Base-by-base conservation (phyloP, 2,888 invertebrate genomes). In the Cybosia mesomella region DNA sequence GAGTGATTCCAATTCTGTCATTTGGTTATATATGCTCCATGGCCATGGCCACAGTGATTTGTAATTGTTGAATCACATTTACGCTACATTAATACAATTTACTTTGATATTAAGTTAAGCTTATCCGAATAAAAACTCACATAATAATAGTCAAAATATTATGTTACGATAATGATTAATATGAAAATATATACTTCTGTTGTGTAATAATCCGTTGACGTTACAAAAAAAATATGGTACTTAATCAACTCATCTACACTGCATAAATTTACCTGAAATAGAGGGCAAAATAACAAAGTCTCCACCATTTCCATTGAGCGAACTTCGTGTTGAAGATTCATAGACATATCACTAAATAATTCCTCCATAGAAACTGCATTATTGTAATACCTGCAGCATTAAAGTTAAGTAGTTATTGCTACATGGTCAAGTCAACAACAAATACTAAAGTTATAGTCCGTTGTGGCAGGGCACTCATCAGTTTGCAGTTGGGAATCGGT, bases 281-380 rank as follows among this genome's bases (percentile, higher is more conserved):
- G 76, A 0, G 95, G 94, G 58, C 94, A 93, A 24, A 69, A 76
- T 10, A 86, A 53, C 63, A 95, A 82, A 0, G 91, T 91, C 34
- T 93, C 91, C 10, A 95, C 89, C 87, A 92, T 91, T 82, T 95
- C 93, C 67, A 92, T 82, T 13, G 91, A 90, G 18, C 91, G 78
- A 8, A 95, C 89, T 82, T 93, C 94, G 77, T 93, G 94, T 72
- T 92, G 89, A 13, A 94, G 92, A 68, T 92, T 92, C 0, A 85
- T 73, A 0, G 94, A 94, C 91, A 93, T 91, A 61, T 93, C 90
- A 69, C 85, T 81, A 58, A 95, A 94, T 73, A 95, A 83, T 74
- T 94, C 93, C 5, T 90, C 84, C 0, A 87, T 86, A 0, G 91
- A 89, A 1, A 95, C 91, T 0, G 92, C 91, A 57, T 89, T 89